Conservation (phyloP, 2,113 vertebrate genomes). For the Pithys albifrons region DNA sequence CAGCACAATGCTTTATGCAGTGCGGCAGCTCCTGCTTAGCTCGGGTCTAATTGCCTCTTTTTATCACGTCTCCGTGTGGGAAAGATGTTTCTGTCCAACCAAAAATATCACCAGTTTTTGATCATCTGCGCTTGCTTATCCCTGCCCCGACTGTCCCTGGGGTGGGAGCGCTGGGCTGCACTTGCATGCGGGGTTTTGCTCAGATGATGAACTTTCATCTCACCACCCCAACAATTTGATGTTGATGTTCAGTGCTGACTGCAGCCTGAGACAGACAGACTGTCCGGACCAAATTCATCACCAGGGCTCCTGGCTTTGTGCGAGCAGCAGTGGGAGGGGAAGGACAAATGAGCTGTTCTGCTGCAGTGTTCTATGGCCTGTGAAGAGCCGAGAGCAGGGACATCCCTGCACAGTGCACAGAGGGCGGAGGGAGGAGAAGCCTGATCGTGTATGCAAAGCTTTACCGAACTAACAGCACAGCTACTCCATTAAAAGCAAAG, state of each 20-base stretch:
- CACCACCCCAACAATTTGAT: not conserved
- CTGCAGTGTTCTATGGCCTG: not conserved
- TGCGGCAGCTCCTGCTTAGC: slow-evolving; percentile 36
- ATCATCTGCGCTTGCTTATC: not conserved
- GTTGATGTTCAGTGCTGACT: not conserved
- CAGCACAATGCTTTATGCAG: slow-evolving; percentile 30
- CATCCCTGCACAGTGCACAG: not conserved
- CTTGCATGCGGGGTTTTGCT: not conserved
- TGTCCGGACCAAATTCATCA: not conserved
- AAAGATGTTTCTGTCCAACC: not conserved
- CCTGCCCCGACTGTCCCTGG: not conserved
- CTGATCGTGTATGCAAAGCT: not conserved
- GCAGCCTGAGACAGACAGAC: not conserved
- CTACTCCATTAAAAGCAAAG: slow-evolving; percentile 33
- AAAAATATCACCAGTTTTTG: not conserved
- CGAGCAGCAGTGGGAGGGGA: not conserved
- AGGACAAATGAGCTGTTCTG: not conserved
- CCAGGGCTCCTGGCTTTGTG: not conserved
- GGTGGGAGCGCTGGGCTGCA: not conserved
- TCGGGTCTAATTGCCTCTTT: slow-evolving; percentile 47
- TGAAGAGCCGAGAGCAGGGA: not conserved
- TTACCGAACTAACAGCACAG: not conserved
- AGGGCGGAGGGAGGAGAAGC: not conserved
- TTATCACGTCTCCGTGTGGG: not conserved
- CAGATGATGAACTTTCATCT: not conserved